Evolutionary conservation across 2,888 invertebrate genomes (phyloP).

Genomic region (Spilosoma lubricipeda): DNA sequence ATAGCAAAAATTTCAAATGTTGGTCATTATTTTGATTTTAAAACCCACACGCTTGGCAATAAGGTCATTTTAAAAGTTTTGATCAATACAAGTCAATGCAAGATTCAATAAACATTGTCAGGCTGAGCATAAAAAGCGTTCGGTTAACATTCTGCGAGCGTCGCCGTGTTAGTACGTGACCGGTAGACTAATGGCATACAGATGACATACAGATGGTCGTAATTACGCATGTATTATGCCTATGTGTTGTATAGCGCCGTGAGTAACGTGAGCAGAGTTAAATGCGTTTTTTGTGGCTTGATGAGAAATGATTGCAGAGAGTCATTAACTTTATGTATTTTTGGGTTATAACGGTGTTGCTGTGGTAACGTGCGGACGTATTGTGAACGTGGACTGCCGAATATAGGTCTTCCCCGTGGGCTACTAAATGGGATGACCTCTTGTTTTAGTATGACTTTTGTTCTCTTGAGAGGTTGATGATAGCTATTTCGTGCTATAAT

Average conservation of each 20-base stretch:
- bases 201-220: conserved; percentile 62
- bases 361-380: conserved; percentile 17
- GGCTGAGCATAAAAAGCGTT: conserved; percentile 78
- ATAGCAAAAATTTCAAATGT: not conserved
- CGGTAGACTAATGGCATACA: conserved; percentile 63
- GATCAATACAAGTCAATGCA: conserved; percentile 74
- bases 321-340: conserved; percentile 31
- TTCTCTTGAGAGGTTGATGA: conserved; percentile 7
- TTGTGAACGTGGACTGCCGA: conserved; percentile 9
- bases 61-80: conserved; percentile 51
- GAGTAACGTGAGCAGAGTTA: conserved; percentile 51
- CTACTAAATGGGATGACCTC: conserved; percentile 18
- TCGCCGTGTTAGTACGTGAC: conserved; percentile 70
- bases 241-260: conserved; percentile 53
- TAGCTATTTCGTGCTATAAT: conserved; percentile 4
- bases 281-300: conserved; percentile 38
- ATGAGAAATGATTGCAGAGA: conserved; percentile 37
- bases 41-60: conserved; percentile 6
- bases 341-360: conserved; percentile 22
- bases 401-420: conserved; percentile 15
- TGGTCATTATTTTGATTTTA: not conserved
- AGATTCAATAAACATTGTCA: conserved; percentile 82
- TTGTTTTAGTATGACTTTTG: conserved; percentile 10
- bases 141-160: conserved; percentile 74
- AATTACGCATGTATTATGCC: conserved; percentile 60